A percentile compares a stretch with the other conserved stretches of the same genome.
Evolutionary conservation across 2,888 invertebrate genomes (phyloP).

Genomic region (Hofmannophila pseudospretella): DNA sequence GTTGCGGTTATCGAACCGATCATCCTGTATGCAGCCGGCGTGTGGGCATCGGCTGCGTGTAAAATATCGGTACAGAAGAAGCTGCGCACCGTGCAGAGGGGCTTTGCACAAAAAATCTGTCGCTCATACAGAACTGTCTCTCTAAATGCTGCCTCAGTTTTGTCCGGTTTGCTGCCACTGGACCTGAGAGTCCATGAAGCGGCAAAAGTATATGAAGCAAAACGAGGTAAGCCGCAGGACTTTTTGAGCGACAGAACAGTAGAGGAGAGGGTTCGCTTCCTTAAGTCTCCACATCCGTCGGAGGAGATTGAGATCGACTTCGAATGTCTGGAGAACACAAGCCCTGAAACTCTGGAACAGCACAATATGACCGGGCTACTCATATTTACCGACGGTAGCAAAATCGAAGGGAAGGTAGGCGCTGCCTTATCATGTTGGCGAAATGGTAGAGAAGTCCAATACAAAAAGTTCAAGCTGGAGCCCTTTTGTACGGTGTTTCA

Average conservation of each 20-base stretch:
- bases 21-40: not conserved
- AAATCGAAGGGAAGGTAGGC: not conserved
- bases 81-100: constrained; percentile 8
- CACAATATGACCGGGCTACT: not conserved
- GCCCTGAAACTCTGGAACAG: not conserved
- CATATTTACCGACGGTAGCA: not conserved
- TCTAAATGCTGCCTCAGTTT: constrained; percentile 9
- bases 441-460: not conserved
- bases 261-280: not conserved
- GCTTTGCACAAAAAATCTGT: constrained; percentile 11
- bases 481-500: not conserved
- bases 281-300: not conserved
- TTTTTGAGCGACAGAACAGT: not conserved
- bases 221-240: not conserved
- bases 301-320: not conserved
- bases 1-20: constrained; percentile 3
- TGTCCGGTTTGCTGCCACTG: not conserved
- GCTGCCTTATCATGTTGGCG: not conserved
- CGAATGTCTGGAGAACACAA: not conserved
- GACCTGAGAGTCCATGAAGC: constrained; percentile 4
- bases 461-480: not conserved
- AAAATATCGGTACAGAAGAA: not conserved
- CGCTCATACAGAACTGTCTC: constrained; percentile 13
- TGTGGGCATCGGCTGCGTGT: not conserved
- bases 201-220: constrained; percentile 6